These are phyloP conservation scores for Tachysurus fulvidraco DNA, from an alignment of 2,113 vertebrate genomes.

Conservation along the genomic window DNA sequence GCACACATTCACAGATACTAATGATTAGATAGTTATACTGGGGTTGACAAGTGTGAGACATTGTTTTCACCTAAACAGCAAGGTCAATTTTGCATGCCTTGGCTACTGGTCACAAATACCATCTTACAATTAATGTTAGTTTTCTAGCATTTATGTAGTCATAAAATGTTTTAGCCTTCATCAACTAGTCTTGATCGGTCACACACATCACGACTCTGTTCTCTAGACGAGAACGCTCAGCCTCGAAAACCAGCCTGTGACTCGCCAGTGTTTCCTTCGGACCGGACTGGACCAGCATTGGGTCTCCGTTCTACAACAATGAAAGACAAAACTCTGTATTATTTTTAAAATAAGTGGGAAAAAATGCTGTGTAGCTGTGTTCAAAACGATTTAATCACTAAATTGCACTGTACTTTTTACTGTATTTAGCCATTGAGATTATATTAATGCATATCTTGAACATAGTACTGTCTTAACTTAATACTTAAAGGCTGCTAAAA, in stretches of 20 bases:
- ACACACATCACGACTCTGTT: conserved; percentile 67
- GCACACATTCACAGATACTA: background rate
- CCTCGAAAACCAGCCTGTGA: conserved; percentile 77
- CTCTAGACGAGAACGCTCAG: conserved; percentile 72
- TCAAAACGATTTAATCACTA: background rate
- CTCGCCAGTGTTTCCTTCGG: conserved; percentile 72
- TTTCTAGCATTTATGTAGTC: background rate
- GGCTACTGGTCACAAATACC: no score
- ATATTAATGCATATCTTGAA: background rate
- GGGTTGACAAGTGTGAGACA: background rate
- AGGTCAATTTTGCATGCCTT: background rate
- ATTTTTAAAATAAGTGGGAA: background rate
- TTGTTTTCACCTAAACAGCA: background rate
- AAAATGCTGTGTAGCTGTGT: background rate
- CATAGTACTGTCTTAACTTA: background rate
- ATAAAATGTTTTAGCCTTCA: background rate
- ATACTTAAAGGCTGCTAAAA: background rate
- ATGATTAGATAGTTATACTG: background rate
- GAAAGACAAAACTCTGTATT: conserved; percentile 1
- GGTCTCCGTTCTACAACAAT: conserved; percentile 59
- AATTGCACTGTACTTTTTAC: background rate
- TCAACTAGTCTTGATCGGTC: conserved; percentile 13
- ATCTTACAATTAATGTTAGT: background rate
- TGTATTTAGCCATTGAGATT: background rate
- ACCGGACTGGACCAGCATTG: conserved; percentile 68